These are phyloP conservation scores for Ericerus pela DNA, from an alignment of 1,140 invertebrate genomes.

Conservation along the genomic window DNA sequence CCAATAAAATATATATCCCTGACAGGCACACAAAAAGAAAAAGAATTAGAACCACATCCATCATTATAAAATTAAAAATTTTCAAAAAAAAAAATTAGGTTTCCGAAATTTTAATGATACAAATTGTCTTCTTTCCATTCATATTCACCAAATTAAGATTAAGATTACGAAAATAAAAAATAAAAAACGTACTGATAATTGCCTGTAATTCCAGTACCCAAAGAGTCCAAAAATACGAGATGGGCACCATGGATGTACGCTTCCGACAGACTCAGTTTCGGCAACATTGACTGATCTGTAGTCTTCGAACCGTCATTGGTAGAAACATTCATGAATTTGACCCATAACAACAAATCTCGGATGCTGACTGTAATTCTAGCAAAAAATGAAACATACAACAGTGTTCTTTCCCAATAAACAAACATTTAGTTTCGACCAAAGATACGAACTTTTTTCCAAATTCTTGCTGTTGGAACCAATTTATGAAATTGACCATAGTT, in stretches of 20 bases:
- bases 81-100: too few species aligned
- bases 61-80: too few species aligned
- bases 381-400: background rate
- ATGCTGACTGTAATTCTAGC: slow-evolving; percentile 42
- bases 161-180: too few species aligned
- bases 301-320: background rate
- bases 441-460: slow-evolving; percentile 44
- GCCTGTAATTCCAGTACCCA: slow-evolving; percentile 20
- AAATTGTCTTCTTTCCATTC: too few species aligned
- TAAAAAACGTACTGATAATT: slow-evolving; percentile 2
- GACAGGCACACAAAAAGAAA: too few species aligned
- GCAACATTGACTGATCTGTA: slow-evolving; percentile 22
- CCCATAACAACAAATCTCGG: slow-evolving; percentile 84
- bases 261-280: slow-evolving; percentile 37
- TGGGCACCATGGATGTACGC: slow-evolving; percentile 77
- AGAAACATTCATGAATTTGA: slow-evolving; percentile 54
- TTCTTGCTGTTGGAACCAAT: slow-evolving; percentile 58
- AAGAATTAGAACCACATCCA: too few species aligned
- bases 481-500: slow-evolving; percentile 60
- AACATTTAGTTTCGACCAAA: background rate
- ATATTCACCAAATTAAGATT: too few species aligned
- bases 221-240: slow-evolving; percentile 77
- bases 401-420: background rate
- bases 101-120: too few species aligned
- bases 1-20: too few species aligned